Percentiles rank a stretch among this genome's conserved stretches.
These are phyloP conservation scores for Silurus meridionalis DNA, from an alignment of 2,113 vertebrate genomes.

Conservation along the genomic window DNA sequence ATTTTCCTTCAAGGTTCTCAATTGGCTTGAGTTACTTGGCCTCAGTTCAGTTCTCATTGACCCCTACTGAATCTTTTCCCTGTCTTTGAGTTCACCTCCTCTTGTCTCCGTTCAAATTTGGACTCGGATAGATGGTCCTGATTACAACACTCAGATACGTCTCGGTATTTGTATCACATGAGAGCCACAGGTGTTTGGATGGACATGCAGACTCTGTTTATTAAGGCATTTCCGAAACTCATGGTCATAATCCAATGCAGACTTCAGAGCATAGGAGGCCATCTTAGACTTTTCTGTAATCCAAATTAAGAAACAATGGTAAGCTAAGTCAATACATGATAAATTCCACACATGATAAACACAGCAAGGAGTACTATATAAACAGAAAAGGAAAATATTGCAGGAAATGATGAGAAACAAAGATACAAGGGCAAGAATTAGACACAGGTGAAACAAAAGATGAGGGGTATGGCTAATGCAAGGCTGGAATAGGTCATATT, in stretches of 20 bases:
- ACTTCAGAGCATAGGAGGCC: background rate
- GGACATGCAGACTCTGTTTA: background rate
- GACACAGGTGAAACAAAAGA: background rate
- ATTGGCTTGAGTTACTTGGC: constrained; percentile 5
- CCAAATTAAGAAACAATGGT: background rate
- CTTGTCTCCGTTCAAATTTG: constrained; percentile 8
- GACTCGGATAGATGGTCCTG: constrained; percentile 7
- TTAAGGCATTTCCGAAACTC: constrained; percentile 8
- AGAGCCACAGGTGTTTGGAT: constrained; percentile 33
- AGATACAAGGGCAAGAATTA: background rate
- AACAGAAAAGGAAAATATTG: background rate
- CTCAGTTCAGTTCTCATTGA: background rate
- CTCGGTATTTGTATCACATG: background rate
- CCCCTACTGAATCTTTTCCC: background rate
- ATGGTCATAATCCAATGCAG: constrained; percentile 12
- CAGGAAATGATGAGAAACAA: background rate
- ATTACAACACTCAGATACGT: constrained; percentile 2
- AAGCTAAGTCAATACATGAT: background rate
- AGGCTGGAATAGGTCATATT: background rate
- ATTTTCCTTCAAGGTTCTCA: constrained; percentile 6
- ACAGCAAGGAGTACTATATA: background rate
- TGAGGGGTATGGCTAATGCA: background rate
- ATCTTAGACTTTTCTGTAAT: background rate
- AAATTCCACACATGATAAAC: background rate
- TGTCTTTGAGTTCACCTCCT: constrained; percentile 15